phyloP scores from a whole-genome alignment of 1,140 invertebrate genomes.

The Papilio helenus region DNA sequence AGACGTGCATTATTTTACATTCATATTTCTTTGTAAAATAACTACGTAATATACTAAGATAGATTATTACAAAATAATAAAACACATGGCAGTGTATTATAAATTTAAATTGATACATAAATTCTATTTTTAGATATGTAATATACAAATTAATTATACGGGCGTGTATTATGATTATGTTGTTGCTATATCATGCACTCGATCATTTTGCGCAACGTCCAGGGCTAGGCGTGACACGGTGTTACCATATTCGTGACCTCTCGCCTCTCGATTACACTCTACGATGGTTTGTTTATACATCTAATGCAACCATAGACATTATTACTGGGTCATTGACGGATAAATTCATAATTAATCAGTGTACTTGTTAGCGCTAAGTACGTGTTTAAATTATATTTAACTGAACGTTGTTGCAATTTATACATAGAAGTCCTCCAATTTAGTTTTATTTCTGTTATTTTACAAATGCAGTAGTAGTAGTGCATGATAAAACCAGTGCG shows the following conservation, averaged over 20 bases:
- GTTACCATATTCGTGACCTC: conserved; percentile 63
- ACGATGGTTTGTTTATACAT: conserved; percentile 49
- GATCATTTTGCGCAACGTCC: conserved; percentile 64
- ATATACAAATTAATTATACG: conserved; percentile 40
- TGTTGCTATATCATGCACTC: conserved; percentile 57
- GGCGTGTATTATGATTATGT: conserved; percentile 44
- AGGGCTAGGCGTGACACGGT: conserved; percentile 55
- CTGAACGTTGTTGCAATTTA: background rate
- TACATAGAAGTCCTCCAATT: background rate
- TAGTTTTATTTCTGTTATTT: background rate
- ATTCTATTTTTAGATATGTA: conserved; percentile 34
- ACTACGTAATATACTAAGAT: background rate
- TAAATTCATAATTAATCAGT: conserved; percentile 37
- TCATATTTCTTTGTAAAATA: background rate
- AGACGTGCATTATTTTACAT: background rate
- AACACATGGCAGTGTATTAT: conserved; percentile 10
- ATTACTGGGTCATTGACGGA: conserved; percentile 5
- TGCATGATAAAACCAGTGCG: no score
- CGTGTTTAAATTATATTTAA: background rate
- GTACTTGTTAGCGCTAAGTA: background rate
- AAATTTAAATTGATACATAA: conserved; percentile 32
- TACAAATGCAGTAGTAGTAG: no score
- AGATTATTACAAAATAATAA: background rate
- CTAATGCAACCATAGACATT: conserved; percentile 34
- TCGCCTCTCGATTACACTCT: conserved; percentile 53